phyloP scores from a whole-genome alignment of 2,888 invertebrate genomes.

The Spodoptera littoralis region DNA sequence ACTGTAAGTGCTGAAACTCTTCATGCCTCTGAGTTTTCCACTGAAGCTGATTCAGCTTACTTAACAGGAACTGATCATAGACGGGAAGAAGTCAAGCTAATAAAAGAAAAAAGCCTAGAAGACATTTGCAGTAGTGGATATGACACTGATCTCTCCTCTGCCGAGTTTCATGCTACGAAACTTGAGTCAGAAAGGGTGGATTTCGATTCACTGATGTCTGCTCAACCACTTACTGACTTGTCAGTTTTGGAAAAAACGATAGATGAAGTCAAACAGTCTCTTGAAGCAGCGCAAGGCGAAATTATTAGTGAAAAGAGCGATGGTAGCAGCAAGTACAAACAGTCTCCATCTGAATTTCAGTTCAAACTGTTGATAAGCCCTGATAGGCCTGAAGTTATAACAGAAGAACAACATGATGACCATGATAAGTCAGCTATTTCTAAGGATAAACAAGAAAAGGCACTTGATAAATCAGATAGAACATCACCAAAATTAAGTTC shows the following conservation, averaged over 20 bases:
- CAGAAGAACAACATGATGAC: constrained; percentile 88
- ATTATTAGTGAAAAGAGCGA: constrained; percentile 90
- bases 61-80: constrained; percentile 83
- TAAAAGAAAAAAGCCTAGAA: constrained; percentile 89
- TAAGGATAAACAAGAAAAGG: constrained; percentile 67
- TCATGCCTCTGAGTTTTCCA: constrained; percentile 86
- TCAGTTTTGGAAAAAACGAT: constrained; percentile 91
- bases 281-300: constrained; percentile 92
- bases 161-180: constrained; percentile 89
- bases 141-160: constrained; percentile 91
- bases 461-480: constrained; percentile 77
- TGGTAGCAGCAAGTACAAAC: constrained; percentile 91
- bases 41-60: constrained; percentile 86
- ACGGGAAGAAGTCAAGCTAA: constrained; percentile 81
- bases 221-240: constrained; percentile 86
- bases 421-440: constrained; percentile 69
- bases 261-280: constrained; percentile 92
- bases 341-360: constrained; percentile 93
- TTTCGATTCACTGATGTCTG: constrained; percentile 85
- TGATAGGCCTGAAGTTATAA: constrained; percentile 88
- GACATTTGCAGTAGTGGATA: constrained; percentile 92
- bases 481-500: constrained; percentile 79
- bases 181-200: constrained; percentile 86
- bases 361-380: constrained; percentile 90
- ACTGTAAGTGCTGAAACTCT: constrained; percentile 87